Base-by-base conservation (phyloP, 2,113 vertebrate species). In the Chlorodrepanis virens region DNA sequence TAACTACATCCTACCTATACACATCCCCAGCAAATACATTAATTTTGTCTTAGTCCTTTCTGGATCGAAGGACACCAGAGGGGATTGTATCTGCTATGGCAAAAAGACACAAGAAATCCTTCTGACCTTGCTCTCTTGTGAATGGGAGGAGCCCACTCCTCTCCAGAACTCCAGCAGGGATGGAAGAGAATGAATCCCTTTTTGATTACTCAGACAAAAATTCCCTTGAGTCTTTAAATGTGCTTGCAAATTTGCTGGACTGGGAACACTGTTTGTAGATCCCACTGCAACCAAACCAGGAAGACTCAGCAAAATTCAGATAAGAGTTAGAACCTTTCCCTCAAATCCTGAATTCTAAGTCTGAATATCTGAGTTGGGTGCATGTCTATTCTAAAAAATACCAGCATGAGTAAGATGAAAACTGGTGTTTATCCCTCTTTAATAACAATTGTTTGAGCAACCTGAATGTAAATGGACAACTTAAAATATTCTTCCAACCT, bases 21-120 rank as follows among this genome's bases (percentile, higher is more conserved):
- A 14, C 0, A 0, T 29, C 27, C 64, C 75, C 59, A 63, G 42
- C 1, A 4, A 70, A 68, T 12, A 42, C 29, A 24, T 5, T 4
- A 40, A 35, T 76, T 95, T 88, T 65, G 23, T 37, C 28, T 86
- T 39, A 54, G 53, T 12, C 8, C 24, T 44, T 85, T 63, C n/a
- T 0, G 0, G 37, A 75, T 74, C 54, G 45, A 78, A 75, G 28
- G 5, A 11, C 44, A 50, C 13, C 33, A 49, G 50, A 50, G 23
- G 27, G 90, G 39, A 60, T 11, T 52, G 11, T 17, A 60, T 20
- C 24, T 39, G 5, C 27, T 64, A 44, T 5, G 14, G 53, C 49
- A 93, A 76, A 90, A 83, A 69, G 18, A 29, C 10, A 5, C 1
- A 11, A 53, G 24, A 82, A 87, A 84, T 11, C 9, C n/a, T 90